Conservation (phyloP, 2,113 vertebrate species). For the Mus pahari region DNA sequence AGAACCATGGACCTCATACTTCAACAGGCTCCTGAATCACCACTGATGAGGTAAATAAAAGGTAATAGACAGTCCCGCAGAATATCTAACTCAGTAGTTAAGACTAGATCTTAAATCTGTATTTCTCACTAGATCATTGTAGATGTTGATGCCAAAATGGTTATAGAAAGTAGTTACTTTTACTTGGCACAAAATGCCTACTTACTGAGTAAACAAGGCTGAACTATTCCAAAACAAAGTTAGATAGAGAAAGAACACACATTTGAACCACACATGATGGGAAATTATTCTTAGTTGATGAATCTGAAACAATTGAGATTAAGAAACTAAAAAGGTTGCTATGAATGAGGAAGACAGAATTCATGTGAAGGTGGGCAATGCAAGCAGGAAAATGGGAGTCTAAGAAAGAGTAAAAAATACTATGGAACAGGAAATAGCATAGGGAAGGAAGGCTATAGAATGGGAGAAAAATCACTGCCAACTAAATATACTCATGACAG, state of each 20-base stretch:
- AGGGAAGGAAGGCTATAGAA: not conserved
- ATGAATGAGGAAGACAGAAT: not conserved
- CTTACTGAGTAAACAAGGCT: not conserved
- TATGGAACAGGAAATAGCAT: not conserved
- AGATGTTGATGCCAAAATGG: not conserved
- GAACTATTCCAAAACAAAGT: not conserved
- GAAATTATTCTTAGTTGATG: not conserved
- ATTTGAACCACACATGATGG: not conserved
- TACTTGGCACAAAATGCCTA: not conserved
- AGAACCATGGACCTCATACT: not conserved
- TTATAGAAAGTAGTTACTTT: not conserved
- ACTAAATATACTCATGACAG: not conserved
- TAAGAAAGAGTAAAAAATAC: not conserved
- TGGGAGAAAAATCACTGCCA: not conserved
- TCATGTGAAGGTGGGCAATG: not conserved
- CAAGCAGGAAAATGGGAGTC: not conserved
- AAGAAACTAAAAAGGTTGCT: not conserved
- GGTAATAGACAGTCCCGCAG: rapidly evolving
- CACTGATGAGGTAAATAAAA: not conserved
- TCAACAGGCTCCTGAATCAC: not conserved
- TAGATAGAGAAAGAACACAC: not conserved
- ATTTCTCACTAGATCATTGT: not conserved
- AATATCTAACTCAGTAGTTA: not conserved
- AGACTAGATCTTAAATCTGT: rapidly evolving
- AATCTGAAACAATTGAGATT: not conserved